Base-by-base conservation (phyloP, 2,888 invertebrate species). In the Pedicia rivosa region DNA sequence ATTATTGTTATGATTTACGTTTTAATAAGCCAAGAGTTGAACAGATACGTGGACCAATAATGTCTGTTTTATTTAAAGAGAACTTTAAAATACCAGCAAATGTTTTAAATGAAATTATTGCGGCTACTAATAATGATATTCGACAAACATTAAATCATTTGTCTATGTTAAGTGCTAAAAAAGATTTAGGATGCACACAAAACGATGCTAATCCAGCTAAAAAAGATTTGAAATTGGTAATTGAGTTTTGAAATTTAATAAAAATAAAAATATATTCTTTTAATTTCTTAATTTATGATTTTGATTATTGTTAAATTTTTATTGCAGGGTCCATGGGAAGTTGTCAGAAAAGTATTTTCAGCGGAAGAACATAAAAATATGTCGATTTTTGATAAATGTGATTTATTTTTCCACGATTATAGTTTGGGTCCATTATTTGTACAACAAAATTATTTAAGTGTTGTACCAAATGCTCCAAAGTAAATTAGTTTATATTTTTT, bases 321-420 rank as follows among this genome's bases (percentile, higher is more conserved):
- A 14, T 42, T 52, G 35, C 54, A 80, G 78, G 91, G 91, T 2
- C 88, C 91, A 0, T 97, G 94, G 84, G 94, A 95, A 45, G 91
- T 90, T 2, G 70, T 83, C 27, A 71, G 80, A 35, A 83, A 84
- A 58, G 90, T 95, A 10, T 94, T 98, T 57, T 77, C 78, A 1
- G 68, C 71, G 20, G 72, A 75, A 32, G 81, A 86, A 35, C 83
- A 84, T 50, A 78, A 78, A 52, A 66, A 57, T 1, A 86, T 86
- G 83, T 70, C 63, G 24, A 64, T 90, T 6, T 65, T 72, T 44
- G 91, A 94, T 53, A 90, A 82, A 57, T 74, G 78, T 38, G 83
- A 86, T 54, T 65, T 98, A 38, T 99, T 97, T 65, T 99, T 97
- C 64, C 79, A 87, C 52, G 98, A 99, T 66, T 99, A 98, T 64